Evolutionary conservation across 2,113 vertebrate genomes (phyloP), one percentile per base, ranked within the genome.

Genomic region (Chaetops frenatus): DNA sequence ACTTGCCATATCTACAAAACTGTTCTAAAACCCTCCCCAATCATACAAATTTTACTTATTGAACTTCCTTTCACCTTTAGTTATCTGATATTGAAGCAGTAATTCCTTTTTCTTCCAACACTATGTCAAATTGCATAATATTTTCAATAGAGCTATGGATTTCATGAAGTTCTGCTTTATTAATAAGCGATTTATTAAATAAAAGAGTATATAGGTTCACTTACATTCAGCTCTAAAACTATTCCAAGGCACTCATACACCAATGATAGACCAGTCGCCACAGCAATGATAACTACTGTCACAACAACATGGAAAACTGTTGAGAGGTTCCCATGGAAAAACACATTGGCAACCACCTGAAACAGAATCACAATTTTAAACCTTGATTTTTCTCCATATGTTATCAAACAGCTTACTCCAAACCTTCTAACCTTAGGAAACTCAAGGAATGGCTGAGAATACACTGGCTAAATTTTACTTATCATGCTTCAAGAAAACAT

Each of bases 191-290:
- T 50, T 48, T 71, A 88, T 67, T 82, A 86, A 73, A 71, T 69
- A 64, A 21, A 47, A 65, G 29, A 86, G 23, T 58, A 73, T 47
- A 91, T 23, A 94, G 28, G 51, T 69, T 79, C 88, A 98, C 99
- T 99, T 98, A 99, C 99, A 96, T 98, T 99, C 78, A 99, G 97
- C 86, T 99, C 99, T 96, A 99, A 95, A 95, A 99, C 99, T 76
- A 98, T 97, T 93, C 99, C 99, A 88, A 99, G 98, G 91, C 99
- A 99, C 84, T 99, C 99, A 42, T 96, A 98, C 22, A 89, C 84
- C 90, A 99, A 87, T 23, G 99, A 99, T 28, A 99, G 22, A 20
- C 97, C 95, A 17, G 98, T 98, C 21, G 98, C 98, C 76, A 96
- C 91, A 48, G 96, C 95, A 90, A 99, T 88, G 81, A 99, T 98